Evolutionary conservation across 2,888 invertebrate species (phyloP).

Genomic region (Choreutis nemorana): DNA sequence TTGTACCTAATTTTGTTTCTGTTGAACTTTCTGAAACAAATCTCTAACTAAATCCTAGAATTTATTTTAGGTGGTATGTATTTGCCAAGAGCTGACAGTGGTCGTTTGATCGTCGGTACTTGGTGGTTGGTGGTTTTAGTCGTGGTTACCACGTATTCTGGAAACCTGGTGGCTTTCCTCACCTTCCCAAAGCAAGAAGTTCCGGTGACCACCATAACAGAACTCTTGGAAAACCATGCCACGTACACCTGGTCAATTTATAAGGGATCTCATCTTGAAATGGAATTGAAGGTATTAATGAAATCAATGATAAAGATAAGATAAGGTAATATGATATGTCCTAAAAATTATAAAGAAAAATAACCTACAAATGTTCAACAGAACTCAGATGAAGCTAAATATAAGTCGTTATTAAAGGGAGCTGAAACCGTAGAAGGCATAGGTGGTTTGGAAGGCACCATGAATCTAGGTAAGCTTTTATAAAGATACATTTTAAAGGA

Average conservation of each 20-base stretch:
- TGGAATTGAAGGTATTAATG: constrained; percentile 54
- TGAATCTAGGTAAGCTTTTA: constrained; percentile 22
- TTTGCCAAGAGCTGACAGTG: constrained; percentile 85
- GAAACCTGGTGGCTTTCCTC: constrained; percentile 90
- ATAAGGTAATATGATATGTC: no score
- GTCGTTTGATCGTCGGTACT: constrained; percentile 82
- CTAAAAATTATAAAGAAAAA: background rate
- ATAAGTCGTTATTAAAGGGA: constrained; percentile 62
- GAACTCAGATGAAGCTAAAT: constrained; percentile 69
- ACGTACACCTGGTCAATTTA: constrained; percentile 79
- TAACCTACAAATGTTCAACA: constrained; percentile 18
- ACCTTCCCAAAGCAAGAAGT: constrained; percentile 87
- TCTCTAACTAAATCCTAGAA: background rate
- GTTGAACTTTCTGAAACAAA: background rate
- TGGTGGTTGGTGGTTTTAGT: constrained; percentile 95
- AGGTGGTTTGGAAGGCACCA: constrained; percentile 43
- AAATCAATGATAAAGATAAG: no score
- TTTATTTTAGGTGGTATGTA: constrained; percentile 79
- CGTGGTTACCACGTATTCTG: constrained; percentile 90
- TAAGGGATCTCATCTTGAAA: constrained; percentile 78
- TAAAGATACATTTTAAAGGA: no score
- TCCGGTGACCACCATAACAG: constrained; percentile 73
- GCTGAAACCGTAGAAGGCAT: constrained; percentile 53
- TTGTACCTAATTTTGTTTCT: no score
- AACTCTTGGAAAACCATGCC: constrained; percentile 66